Evolutionary conservation across 1,140 invertebrate species (phyloP), one percentile per base, ranked within the genome.

Genomic region (Diorhabda carinulata): DNA sequence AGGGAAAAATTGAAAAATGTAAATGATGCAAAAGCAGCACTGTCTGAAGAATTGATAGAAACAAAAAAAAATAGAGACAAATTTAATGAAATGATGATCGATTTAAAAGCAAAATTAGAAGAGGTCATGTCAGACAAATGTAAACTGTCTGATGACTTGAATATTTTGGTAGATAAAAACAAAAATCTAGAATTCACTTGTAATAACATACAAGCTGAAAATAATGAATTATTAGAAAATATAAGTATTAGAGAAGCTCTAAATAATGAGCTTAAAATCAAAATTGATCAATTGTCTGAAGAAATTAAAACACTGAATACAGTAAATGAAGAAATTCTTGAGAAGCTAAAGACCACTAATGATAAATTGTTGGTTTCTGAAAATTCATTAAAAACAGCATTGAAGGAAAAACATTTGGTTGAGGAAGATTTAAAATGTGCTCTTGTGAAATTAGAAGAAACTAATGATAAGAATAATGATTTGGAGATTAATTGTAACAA

Each of bases 281-380:
- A 25, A 25, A 25, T 25, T 25, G 25, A 25, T 25, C 25, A 25
- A 25, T 25, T 25, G 1, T 25, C 25, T 56, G n/a, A 56, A 56
- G n/a, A n/a, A 6, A 56, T 56, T 56, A n/a, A 56, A n/a, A 7
- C 52, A 56, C n/a, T 56, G 52, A 56, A n/a, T 7, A 56, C 6
- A 56, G 52, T 7, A n/a, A 56, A 56, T 56, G 52, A 25, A 25
- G 25, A 25, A 25, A 25, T 25, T 25, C 25, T 25, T 25, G 25
- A 70, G 69, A 78, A 81, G 57, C 66, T 70, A 5, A 75, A 75
- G 61, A 73, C 68, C 43, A 72, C 77, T 68, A 75, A 73, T 68
- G 59, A 70, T 8, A 56, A 73, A 4, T 65, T 78, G 25, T 64
- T 64, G 43, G 52, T 41, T 7, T 59, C 69, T 7, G 57, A 72